A percentile compares a stretch with the other conserved stretches of the same genome.
Conservation (phyloP, 1,140 invertebrate genomes). For the Teleopsis dalmanni region DNA sequence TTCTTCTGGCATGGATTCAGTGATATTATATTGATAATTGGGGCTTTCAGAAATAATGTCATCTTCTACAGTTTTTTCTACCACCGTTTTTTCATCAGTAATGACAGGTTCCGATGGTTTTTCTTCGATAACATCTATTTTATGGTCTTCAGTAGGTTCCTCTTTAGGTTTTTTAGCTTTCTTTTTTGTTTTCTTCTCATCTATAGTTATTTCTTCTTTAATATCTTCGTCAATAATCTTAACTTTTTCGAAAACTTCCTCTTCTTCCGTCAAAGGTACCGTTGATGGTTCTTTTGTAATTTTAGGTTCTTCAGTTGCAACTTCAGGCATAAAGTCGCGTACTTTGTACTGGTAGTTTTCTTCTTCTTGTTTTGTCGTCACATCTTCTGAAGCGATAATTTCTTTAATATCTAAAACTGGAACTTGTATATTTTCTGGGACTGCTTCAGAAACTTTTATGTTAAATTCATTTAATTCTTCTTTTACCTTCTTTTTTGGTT, state of each 20-base stretch:
- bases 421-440: conserved; percentile 5
- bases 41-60: too few species aligned
- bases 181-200: conserved; percentile 11
- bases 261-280: conserved; percentile 7
- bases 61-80: conserved; percentile 19
- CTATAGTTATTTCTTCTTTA: conserved; percentile 5
- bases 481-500: conserved; percentile 34
- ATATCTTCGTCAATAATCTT: conserved; percentile 5
- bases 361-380: background rate
- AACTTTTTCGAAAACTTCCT: conserved; percentile 3
- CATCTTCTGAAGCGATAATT: background rate
- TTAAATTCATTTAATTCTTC: conserved; percentile 22
- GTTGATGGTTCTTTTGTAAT: conserved; percentile 4
- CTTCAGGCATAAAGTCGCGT: conserved; percentile 7
- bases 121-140: conserved; percentile 17
- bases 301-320: conserved; percentile 4
- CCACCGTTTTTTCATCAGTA: conserved; percentile 19
- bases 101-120: conserved; percentile 11
- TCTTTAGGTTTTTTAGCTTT: conserved; percentile 8
- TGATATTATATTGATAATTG: conserved; percentile 23
- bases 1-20: conserved; percentile 19
- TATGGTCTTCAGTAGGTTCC: conserved; percentile 5
- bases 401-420: conserved; percentile 4
- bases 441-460: conserved; percentile 13
- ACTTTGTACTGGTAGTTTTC: conserved; percentile 9